Evolutionary conservation across 2,113 vertebrate genomes (phyloP), one percentile per base, ranked within the genome.

Genomic region (Mugil cephalus): DNA sequence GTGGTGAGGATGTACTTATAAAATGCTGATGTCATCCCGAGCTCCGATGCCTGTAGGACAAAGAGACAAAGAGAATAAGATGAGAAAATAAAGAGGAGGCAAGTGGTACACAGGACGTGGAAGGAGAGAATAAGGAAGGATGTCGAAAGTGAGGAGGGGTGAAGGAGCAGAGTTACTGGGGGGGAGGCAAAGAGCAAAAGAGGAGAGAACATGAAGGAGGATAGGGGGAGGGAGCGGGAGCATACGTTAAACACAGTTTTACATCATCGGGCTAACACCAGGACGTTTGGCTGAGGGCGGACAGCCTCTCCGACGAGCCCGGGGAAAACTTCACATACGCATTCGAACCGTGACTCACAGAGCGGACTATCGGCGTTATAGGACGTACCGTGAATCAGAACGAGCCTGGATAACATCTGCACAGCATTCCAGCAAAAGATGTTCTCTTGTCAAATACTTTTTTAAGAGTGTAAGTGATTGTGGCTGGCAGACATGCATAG

Each of bases 1-100:
- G 96, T 97, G 51, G 96, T 98, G 80, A 97, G 94, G 91, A 98
- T 98, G 93, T 97, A 98, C 91, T 98, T 98, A 91, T 98, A 97
- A 94, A 96, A 97, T 0, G 96, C 95, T 64, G 96, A 96, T 42
- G 95, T 98, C 96, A 98, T 98, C 78, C 96, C 96, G 74, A 98
- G 85, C 91, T 98, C 96, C 1, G 96, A 95, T 1, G 96, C 95
- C 95, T 96, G 91, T 50, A 50, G 61, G 83, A 74, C 40, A 76
- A 78, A 85, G 69, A 67, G 43, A 62, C 24, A 45, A 53, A 68
- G 13, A 67, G 52, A 39, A 38, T 39, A 46, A 64, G 55, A 55
- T 46, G 42, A 63, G 43, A 74, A 59, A 73, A 80, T 52, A 51
- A 74, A 59, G 69, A 65, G 24, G 48, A 68, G 59, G 36, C 74